These are phyloP conservation scores for Cynoglossus semilaevis DNA, from an alignment of 2,113 vertebrate species.

Conservation along the genomic window DNA sequence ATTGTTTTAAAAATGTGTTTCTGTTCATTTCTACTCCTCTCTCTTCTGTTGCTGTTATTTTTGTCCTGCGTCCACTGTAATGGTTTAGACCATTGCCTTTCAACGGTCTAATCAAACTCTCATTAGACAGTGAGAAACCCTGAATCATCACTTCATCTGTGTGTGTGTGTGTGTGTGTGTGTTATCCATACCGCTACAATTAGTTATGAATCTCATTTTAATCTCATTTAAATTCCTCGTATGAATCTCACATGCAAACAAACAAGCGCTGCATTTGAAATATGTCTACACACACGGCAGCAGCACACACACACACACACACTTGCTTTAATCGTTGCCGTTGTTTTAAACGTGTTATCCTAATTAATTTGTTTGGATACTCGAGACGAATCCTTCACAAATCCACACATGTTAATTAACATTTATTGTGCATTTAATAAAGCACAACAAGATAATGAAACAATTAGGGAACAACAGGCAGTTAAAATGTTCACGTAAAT, in stretches of 20 bases:
- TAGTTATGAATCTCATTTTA: constrained; percentile 72
- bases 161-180: constrained; percentile 68
- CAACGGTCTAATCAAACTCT: constrained; percentile 61
- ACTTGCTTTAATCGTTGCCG: constrained; percentile 62
- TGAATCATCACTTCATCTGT: constrained; percentile 70
- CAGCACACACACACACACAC: constrained; percentile 20
- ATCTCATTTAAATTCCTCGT: constrained; percentile 68
- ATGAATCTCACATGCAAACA: constrained; percentile 70
- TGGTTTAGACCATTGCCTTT: constrained; percentile 50
- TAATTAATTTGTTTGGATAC: constrained; percentile 78
- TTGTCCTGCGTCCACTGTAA: constrained; percentile 25
- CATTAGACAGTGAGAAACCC: constrained; percentile 58
- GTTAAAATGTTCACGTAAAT: constrained; percentile 59
- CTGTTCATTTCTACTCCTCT: neutral
- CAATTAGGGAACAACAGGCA: constrained; percentile 72
- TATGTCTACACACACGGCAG: constrained; percentile 8
- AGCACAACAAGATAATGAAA: constrained; percentile 75
- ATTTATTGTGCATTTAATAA: constrained; percentile 76
- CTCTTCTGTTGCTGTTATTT: constrained; percentile 2
- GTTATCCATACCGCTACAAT: constrained; percentile 68
- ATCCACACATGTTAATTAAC: constrained; percentile 73
- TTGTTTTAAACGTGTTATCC: constrained; percentile 65
- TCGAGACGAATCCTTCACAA: constrained; percentile 74
- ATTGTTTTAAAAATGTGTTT: no score
- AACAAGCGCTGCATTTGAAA: constrained; percentile 35